Evolutionary conservation across 2,888 invertebrate species (phyloP).

Genomic region (Caenorhabditis doughertyi): DNA sequence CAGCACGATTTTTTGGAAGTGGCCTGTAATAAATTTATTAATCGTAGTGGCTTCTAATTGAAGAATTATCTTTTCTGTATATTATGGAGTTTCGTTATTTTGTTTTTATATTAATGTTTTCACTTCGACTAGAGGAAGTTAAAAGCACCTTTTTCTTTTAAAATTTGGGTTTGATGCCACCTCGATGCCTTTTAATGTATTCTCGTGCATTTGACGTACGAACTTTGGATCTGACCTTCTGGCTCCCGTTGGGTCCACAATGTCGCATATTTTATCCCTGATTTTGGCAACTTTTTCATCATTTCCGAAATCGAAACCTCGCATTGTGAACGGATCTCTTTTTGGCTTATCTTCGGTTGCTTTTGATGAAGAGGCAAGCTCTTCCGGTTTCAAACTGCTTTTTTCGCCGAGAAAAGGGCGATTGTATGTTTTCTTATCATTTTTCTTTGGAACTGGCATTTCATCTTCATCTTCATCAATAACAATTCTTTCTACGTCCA

Average conservation of each 20-base stretch:
- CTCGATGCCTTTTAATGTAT: slow-evolving; percentile 58
- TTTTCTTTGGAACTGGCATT: not conserved
- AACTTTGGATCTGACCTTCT: slow-evolving; percentile 51
- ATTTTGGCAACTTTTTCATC: slow-evolving; percentile 53
- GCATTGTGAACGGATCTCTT: slow-evolving; percentile 6
- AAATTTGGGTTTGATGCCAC: slow-evolving; percentile 45
- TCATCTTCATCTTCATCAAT: slow-evolving; percentile 54
- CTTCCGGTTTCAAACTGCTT: slow-evolving; percentile 3
- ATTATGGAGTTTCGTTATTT: too few relatives aligned
- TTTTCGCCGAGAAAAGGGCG: slow-evolving; percentile 35
- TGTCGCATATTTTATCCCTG: slow-evolving; percentile 48
- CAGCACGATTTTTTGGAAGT: slow-evolving; percentile 23
- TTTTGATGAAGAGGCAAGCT: not conserved
- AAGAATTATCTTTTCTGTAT: not conserved
- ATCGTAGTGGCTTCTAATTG: not conserved
- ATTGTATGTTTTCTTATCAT: not conserved
- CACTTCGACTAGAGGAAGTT: not conserved
- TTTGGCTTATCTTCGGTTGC: slow-evolving; percentile 10
- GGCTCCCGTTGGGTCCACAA: slow-evolving; percentile 51
- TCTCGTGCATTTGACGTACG: slow-evolving; percentile 55
- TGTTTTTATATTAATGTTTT: too few relatives aligned
- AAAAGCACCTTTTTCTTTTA: slow-evolving; percentile 29
- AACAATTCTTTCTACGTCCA: slow-evolving; percentile 40
- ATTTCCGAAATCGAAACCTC: slow-evolving; percentile 44
- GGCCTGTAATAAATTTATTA: slow-evolving; percentile 26